Conservation (phyloP, 2,797 vertebrate species). For the Tadarida brasiliensis region DNA sequence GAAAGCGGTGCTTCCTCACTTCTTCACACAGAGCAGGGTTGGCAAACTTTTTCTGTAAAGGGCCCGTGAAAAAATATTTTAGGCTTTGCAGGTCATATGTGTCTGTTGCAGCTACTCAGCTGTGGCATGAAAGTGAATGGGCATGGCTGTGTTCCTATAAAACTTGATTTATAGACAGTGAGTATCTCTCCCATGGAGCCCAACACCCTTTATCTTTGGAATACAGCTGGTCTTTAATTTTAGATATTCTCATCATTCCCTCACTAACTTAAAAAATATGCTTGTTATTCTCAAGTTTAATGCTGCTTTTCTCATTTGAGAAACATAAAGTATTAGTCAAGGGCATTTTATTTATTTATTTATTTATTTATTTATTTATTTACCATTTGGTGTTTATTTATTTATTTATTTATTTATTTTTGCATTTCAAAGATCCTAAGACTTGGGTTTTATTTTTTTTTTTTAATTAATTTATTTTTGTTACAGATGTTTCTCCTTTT, state of each 20-base stretch:
- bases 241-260: not conserved
- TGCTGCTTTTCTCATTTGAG: not conserved
- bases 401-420: too few relatives aligned
- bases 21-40: not conserved
- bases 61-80: not conserved
- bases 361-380: too few relatives aligned
- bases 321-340: not conserved
- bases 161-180: not conserved
- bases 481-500: too few relatives aligned
- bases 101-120: not conserved
- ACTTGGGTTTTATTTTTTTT: too few relatives aligned
- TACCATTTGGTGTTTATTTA: too few relatives aligned
- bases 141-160: not conserved
- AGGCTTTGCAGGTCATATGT: not conserved
- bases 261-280: not conserved
- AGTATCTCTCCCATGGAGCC: not conserved
- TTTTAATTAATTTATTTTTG: too few relatives aligned
- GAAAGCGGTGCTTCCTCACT: not conserved
- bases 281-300: constrained; percentile 8
- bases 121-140: not conserved
- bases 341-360: too few relatives aligned
- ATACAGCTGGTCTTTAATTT: not conserved
- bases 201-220: not conserved
- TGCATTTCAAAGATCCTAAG: too few relatives aligned
- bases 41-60: not conserved